These are phyloP conservation scores for Nebria salina DNA, from an alignment of 2,888 invertebrate species.

Conservation along the genomic window DNA sequence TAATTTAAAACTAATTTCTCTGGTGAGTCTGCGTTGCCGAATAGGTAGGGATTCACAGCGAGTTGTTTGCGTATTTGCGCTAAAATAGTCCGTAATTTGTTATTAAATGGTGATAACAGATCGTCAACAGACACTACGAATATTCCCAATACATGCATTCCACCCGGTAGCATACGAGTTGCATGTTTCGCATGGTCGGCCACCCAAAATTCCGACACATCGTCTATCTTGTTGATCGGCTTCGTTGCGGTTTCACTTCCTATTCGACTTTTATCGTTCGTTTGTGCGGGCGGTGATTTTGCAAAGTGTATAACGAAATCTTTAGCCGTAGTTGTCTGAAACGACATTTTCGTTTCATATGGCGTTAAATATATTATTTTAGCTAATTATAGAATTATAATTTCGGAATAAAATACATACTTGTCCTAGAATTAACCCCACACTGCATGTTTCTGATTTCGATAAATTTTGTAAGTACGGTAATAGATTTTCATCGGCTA, in stretches of 20 bases:
- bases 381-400: too few relatives aligned
- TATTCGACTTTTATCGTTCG: constrained; percentile 60
- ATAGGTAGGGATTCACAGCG: constrained; percentile 68
- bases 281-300: constrained; percentile 72
- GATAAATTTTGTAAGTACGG: constrained; percentile 74
- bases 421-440: constrained; percentile 84
- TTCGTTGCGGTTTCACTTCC: constrained; percentile 54
- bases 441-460: constrained; percentile 70
- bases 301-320: constrained; percentile 84
- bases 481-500: constrained; percentile 75
- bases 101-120: constrained; percentile 67
- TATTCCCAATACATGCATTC: constrained; percentile 85
- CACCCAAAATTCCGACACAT: constrained; percentile 75
- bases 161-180: constrained; percentile 90
- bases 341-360: not conserved
- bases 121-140: constrained; percentile 78
- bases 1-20: constrained; percentile 76
- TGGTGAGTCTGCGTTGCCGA: constrained; percentile 66
- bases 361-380: too few relatives aligned
- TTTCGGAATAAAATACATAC: constrained; percentile 61
- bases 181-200: constrained; percentile 87
- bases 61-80: constrained; percentile 68
- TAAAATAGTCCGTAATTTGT: constrained; percentile 70
- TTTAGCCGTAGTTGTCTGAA: constrained; percentile 70
- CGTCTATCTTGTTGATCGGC: constrained; percentile 62